Base-by-base conservation (phyloP, 2,888 invertebrate species). In the Apamea anceps region DNA sequence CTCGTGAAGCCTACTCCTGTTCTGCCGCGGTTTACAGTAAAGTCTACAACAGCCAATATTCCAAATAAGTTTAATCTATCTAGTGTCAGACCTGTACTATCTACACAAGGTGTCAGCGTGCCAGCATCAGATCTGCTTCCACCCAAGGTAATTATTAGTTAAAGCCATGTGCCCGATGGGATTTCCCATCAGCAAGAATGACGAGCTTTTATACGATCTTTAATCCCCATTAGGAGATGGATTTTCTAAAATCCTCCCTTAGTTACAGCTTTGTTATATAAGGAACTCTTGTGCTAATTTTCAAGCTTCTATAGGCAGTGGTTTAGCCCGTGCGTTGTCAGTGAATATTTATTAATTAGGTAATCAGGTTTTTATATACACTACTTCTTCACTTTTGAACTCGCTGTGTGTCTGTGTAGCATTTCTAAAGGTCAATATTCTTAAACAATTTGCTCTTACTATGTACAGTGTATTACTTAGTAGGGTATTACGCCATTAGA, bases 51-150 rank as follows among this genome's bases (percentile, higher is more conserved):
- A n/a, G 60, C 13, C 4, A 45, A 82, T 15, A 32, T 28, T 65
- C 18, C 51, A 28, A 77, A 75, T 60, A 63, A 32, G 18, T 54
- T 73, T 10, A 78, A 71, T 28, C 25, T 77, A 10, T 62, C 68
- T 21, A 73, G n/a, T 48, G 72, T 72, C 13, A 45, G 12, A 0
- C 79, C 80, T 10, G 42, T 71, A 13, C 45, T 66, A 7, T 82
- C 77, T 42, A 84, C 82, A 1, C 72, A 77, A 71, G 70, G 82
- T 45, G 72, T 86, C 42, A 37, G 54, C 45, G 77, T 78, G 67
- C 91, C 90, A 10, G 79, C 91, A 4, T 84, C 74, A 75, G 92
- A 93, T 77, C 86, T 94, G 67, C 86, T 93, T n/a, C 94, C 93
- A 54, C 93, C 92, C 42, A 92, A 94, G 92, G 92, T 94, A 90